Evolutionary conservation across 92 coral and sea anemone genomes (phyloP).

Genomic region (Phymanthus crucifer): DNA sequence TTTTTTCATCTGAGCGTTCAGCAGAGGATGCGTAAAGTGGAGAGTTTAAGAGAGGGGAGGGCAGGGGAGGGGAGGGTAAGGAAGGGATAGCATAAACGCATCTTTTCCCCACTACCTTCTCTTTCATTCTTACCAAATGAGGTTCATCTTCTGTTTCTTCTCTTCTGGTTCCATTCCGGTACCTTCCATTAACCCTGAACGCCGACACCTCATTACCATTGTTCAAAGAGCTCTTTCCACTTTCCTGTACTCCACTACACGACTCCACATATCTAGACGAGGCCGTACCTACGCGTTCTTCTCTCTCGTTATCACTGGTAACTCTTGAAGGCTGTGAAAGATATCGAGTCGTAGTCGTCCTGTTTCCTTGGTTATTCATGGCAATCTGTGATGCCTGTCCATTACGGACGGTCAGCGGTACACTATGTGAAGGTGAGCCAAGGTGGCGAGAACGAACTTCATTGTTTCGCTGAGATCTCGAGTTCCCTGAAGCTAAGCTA

Average conservation of each 20-base stretch:
- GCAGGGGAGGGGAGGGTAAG: background rate
- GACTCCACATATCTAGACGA: background rate
- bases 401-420: background rate
- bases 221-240: background rate
- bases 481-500: background rate
- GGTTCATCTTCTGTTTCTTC: background rate
- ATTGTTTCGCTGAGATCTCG: background rate
- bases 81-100: background rate
- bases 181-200: background rate
- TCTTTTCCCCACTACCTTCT: background rate
- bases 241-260: background rate
- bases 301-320: background rate
- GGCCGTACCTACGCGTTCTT: background rate
- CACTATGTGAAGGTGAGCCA: background rate
- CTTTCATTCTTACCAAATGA: background rate
- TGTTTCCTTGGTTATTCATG: background rate
- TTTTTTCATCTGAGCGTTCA: background rate
- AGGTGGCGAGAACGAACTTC: background rate
- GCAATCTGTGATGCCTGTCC: background rate
- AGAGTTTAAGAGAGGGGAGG: background rate
- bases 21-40: background rate
- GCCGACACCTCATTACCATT: background rate
- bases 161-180: background rate
- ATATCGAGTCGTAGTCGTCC: background rate
- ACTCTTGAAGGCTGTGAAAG: background rate